phyloP scores from a whole-genome alignment of 2,888 invertebrate species.

The Pelosia muscerda region DNA sequence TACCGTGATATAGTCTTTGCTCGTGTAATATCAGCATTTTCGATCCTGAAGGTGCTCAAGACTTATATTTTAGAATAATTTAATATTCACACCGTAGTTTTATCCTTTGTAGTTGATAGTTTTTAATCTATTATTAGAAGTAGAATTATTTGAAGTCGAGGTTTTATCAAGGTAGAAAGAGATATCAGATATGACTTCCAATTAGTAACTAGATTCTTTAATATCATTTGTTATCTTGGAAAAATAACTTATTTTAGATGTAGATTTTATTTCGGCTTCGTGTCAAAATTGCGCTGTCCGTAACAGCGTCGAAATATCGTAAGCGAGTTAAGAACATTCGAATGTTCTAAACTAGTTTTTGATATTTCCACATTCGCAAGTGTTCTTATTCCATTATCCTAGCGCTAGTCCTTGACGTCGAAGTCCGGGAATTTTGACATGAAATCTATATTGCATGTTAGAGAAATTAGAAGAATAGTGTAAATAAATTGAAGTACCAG shows the following conservation, averaged over 20 bases:
- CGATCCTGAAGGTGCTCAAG: neutral
- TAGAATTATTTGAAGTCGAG: neutral
- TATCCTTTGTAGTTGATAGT: neutral
- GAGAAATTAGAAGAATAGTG: constrained; percentile 19
- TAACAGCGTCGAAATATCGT: neutral
- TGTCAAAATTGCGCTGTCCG: constrained; percentile 7
- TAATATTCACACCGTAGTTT: neutral
- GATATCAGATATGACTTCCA: constrained; percentile 32
- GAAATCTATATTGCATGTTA: constrained; percentile 15
- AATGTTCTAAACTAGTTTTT: too few species aligned
- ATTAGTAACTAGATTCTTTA: constrained; percentile 53
- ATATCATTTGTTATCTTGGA: constrained; percentile 44
- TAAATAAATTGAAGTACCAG: constrained; percentile 66
- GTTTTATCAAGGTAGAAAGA: neutral
- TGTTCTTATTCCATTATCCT: neutral
- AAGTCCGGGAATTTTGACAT: constrained; percentile 9
- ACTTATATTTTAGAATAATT: neutral
- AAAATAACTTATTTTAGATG: constrained; percentile 61
- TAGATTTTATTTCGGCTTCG: constrained; percentile 46
- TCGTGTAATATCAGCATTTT: neutral
- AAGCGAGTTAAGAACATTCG: neutral
- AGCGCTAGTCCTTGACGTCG: neutral
- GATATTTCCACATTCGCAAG: neutral
- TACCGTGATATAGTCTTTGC: neutral
- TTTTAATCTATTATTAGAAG: neutral